Evolutionary conservation across 1,140 invertebrate species (phyloP).

Genomic region (Achatina immaculata): DNA sequence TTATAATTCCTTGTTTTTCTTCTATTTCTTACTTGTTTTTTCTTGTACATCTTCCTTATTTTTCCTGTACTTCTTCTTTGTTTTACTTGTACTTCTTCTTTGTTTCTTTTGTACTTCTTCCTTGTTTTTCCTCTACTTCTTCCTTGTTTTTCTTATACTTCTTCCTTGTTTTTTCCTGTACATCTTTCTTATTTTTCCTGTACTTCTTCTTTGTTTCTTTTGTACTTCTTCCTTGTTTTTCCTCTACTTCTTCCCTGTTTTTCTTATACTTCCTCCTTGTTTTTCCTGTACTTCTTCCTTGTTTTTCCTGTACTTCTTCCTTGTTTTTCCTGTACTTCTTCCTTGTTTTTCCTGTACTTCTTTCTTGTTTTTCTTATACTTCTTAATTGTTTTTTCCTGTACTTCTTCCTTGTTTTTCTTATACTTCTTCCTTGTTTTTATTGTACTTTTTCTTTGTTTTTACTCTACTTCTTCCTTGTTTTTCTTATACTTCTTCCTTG

Average conservation of each 20-base stretch:
- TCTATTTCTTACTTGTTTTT: not conserved
- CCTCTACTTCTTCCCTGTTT: not conserved
- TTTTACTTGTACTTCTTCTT: not conserved
- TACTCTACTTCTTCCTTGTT: not conserved
- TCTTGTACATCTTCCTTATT: not conserved
- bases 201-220: not conserved
- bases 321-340: not conserved
- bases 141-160: too few relatives aligned
- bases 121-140: too few relatives aligned
- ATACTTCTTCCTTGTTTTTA: not conserved
- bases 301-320: not conserved
- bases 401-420: not conserved
- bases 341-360: not conserved
- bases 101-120: too few relatives aligned
- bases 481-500: not conserved
- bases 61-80: not conserved
- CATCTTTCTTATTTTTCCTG: not conserved
- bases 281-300: not conserved
- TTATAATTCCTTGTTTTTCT: not conserved
- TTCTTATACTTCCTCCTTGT: not conserved
- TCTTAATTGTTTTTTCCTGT: not conserved
- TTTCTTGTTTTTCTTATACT: not conserved
- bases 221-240: too few relatives aligned
- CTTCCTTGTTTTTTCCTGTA: too few relatives aligned
- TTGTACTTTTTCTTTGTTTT: not conserved